These are phyloP conservation scores for Metopia argyrocephala DNA, from an alignment of 2,888 invertebrate species.

Conservation along the genomic window DNA sequence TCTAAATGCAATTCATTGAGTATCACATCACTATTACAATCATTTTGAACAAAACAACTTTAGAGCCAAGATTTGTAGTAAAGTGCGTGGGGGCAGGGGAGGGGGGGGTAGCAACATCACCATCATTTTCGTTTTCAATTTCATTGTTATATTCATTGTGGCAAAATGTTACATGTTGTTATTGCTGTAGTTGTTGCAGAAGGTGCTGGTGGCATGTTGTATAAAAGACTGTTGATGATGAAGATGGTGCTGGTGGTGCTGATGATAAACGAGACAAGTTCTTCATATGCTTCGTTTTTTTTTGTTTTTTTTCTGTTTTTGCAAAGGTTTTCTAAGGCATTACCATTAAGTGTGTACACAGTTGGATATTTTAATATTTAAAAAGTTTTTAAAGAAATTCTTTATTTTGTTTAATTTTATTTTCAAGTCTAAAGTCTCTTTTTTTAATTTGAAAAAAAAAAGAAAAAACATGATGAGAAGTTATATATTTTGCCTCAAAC, in stretches of 20 bases:
- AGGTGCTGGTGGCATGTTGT: slow-evolving; percentile 14
- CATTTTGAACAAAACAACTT: slow-evolving; percentile 12
- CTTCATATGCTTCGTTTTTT: slow-evolving; percentile 1
- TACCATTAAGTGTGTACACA: slow-evolving; percentile 45
- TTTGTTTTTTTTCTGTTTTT: no score
- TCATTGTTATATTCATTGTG: slow-evolving; percentile 15
- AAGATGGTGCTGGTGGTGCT: slow-evolving; percentile 2
- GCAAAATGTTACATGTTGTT: not conserved
- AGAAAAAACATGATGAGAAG: no score
- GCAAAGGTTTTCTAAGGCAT: not conserved
- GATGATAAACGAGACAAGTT: slow-evolving; percentile 58
- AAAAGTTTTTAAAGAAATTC: slow-evolving; percentile 14
- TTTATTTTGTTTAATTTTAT: no score
- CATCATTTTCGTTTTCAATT: slow-evolving; percentile 31
- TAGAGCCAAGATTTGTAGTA: slow-evolving; percentile 14
- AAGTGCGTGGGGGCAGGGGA: not conserved
- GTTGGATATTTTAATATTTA: slow-evolving; percentile 55
- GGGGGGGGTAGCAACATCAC: slow-evolving; percentile 21
- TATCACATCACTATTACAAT: slow-evolving; percentile 55
- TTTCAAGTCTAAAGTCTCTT: no score
- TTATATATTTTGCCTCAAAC: no score
- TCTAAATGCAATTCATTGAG: slow-evolving; percentile 63
- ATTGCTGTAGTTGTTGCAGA: slow-evolving; percentile 25
- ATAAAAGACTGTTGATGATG: not conserved
- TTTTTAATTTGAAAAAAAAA: no score